Evolutionary conservation across 2,797 vertebrate species (phyloP), one percentile per base, ranked within the genome.

Genomic region (Acanthornis magna): DNA sequence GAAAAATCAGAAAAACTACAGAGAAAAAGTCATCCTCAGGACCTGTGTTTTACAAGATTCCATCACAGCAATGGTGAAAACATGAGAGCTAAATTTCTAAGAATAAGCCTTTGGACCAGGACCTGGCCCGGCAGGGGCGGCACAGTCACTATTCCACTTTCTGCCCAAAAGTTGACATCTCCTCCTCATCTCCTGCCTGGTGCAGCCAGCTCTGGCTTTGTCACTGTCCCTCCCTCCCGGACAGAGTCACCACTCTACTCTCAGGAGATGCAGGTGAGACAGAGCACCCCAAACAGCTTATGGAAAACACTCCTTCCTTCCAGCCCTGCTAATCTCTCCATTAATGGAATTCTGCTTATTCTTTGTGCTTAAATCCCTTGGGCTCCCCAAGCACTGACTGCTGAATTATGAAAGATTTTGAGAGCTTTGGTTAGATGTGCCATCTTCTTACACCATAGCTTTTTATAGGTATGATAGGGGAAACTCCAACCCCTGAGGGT

Each of bases 331-430:
- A 71, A 62, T 57, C 65, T 88, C 92, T 63, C 82, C 65, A 36
- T 70, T 80, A 74, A 70, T 4, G 36, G 70, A 47, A 89, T 71
- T 68, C 25, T 36, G 85, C 42, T 87, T 62, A 40, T 75, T 93
- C 82, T 66, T 76, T 40, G 63, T 70, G 53, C 85, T 88, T 66
- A 68, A 84, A 60, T 76, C 71, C 43, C 68, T 25, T 61, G 54
- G 71, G 80, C 58, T 94, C 66, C 78, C 43, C 34, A 66, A 78
- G 67, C 40, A 3, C 18, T 5, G 71, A 61, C 74, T 73, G 68
- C 54, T 68, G 77, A 94, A 87, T 89, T 68, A 91, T 83, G 67
- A 90, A 87, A 73, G 61, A 84, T 60, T 95, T 73, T 55, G 42
- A 88, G 72, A 87, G 50, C 43, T 53, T 53, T 90, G 36, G 72